phyloP scores from a whole-genome alignment of 2,888 invertebrate species.

The Parnassius apollo region DNA sequence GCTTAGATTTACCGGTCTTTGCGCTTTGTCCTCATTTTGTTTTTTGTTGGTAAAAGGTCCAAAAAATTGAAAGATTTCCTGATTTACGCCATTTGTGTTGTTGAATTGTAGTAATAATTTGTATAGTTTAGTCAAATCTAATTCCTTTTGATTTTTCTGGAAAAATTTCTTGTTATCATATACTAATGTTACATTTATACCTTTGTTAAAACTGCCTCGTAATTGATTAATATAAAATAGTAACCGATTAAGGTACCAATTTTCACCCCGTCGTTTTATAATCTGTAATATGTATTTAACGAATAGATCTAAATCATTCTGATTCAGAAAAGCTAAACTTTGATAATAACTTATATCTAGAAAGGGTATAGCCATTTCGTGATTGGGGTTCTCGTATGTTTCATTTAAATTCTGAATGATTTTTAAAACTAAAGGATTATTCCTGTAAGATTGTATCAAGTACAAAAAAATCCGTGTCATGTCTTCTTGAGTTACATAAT shows the following conservation, averaged over 20 bases:
- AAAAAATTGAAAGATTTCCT: conserved; percentile 6
- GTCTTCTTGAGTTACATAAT: not conserved
- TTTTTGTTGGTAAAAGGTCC: not conserved
- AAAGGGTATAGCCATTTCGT: not conserved
- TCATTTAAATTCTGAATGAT: conserved; percentile 16
- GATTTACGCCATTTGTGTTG: not conserved
- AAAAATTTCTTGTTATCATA: not conserved
- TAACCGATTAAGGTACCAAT: conserved; percentile 9
- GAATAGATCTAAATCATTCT: conserved; percentile 19
- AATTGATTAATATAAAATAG: conserved; percentile 11
- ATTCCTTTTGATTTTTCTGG: not conserved
- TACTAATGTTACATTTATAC: not conserved
- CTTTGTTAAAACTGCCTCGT: not conserved
- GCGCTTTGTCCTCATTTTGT: not conserved
- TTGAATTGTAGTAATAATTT: conserved; percentile 6
- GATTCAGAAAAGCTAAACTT: conserved; percentile 5
- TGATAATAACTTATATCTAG: conserved; percentile 5
- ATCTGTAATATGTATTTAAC: conserved; percentile 16
- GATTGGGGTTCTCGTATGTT: not conserved
- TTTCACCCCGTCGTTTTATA: conserved; percentile 12
- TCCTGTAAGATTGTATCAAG: conserved; percentile 5
- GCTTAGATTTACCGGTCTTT: not conserved
- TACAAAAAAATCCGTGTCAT: conserved; percentile 10
- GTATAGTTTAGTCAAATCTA: conserved; percentile 4
- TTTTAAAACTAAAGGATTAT: conserved; percentile 9